A percentile compares a stretch with the other conserved stretches of the same genome.
phyloP scores from a whole-genome alignment of 2,113 vertebrate species.

The Ornithorhynchus anatinus region DNA sequence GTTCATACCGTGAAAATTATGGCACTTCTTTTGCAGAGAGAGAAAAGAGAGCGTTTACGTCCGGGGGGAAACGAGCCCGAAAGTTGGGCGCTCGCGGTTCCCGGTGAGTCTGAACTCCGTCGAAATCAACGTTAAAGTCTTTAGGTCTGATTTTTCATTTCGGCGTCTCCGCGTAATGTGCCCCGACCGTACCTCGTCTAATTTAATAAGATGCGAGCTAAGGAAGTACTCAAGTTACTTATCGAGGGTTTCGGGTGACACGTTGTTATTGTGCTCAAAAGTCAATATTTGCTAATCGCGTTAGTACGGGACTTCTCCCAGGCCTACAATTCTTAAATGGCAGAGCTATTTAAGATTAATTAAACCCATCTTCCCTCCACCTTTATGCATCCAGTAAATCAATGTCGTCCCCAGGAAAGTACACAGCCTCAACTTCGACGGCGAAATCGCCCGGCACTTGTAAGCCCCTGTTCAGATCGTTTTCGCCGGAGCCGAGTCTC shows the following conservation, averaged over 20 bases:
- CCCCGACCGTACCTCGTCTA: constrained; percentile 67
- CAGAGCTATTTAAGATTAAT: constrained; percentile 77
- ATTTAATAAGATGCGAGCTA: constrained; percentile 79
- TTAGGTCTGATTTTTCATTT: constrained; percentile 74
- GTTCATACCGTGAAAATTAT: constrained; percentile 50
- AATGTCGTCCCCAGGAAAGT: constrained; percentile 17
- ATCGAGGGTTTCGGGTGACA: constrained; percentile 80
- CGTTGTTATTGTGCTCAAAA: constrained; percentile 79
- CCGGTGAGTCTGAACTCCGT: constrained; percentile 57
- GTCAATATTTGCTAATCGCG: constrained; percentile 84
- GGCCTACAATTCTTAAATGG: constrained; percentile 71
- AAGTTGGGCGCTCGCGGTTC: constrained; percentile 36
- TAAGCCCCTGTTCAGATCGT: not conserved
- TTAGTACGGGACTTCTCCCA: constrained; percentile 79
- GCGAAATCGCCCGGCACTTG: constrained; percentile 19
- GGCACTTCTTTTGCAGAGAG: constrained; percentile 25
- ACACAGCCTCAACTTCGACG: not conserved
- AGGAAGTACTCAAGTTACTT: constrained; percentile 83
- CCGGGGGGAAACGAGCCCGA: constrained; percentile 26
- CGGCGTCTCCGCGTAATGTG: constrained; percentile 64
- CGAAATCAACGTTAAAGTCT: constrained; percentile 76
- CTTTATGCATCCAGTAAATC: constrained; percentile 33
- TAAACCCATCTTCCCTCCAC: constrained; percentile 55
- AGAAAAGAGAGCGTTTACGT: constrained; percentile 40
- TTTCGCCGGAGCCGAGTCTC: not conserved